phyloP scores from a whole-genome alignment of 1,140 invertebrate genomes.

The Drosophila arizonae region DNA sequence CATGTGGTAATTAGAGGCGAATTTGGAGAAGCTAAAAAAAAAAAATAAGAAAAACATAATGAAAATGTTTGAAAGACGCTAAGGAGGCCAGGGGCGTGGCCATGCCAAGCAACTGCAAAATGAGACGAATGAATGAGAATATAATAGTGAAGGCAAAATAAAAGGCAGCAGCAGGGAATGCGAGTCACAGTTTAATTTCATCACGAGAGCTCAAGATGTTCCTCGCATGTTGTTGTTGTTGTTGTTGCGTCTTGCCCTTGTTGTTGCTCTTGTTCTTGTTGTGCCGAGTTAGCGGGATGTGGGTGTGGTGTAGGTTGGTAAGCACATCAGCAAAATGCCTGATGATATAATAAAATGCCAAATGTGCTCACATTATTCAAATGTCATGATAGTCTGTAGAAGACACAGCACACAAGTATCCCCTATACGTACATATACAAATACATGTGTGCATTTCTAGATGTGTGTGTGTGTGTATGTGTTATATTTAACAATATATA shows the following conservation, averaged over 20 bases:
- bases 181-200: slow-evolving; percentile 71
- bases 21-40: background rate
- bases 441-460: background rate
- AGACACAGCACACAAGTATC: slow-evolving; percentile 13
- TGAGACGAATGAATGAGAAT: slow-evolving; percentile 65
- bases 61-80: background rate
- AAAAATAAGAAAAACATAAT: background rate
- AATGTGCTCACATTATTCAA: slow-evolving; percentile 78
- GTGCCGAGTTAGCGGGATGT: too few species aligned
- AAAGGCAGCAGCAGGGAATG: slow-evolving; percentile 35
- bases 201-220: slow-evolving; percentile 47
- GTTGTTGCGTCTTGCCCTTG: background rate
- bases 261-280: background rate
- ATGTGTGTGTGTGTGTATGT: background rate
- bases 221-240: slow-evolving; percentile 29
- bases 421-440: background rate
- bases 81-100: background rate
- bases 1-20: slow-evolving; percentile 64
- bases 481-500: background rate
- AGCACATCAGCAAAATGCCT: slow-evolving; percentile 73
- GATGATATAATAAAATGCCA: slow-evolving; percentile 80
- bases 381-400: slow-evolving; percentile 71
- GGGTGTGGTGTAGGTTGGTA: slow-evolving; percentile 22
- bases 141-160: slow-evolving; percentile 72
- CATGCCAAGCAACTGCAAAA: slow-evolving; percentile 42